phyloP scores from a whole-genome alignment of 37 sponge, comb jelly and placozoan genomes.

The Crambe crambe region DNA sequence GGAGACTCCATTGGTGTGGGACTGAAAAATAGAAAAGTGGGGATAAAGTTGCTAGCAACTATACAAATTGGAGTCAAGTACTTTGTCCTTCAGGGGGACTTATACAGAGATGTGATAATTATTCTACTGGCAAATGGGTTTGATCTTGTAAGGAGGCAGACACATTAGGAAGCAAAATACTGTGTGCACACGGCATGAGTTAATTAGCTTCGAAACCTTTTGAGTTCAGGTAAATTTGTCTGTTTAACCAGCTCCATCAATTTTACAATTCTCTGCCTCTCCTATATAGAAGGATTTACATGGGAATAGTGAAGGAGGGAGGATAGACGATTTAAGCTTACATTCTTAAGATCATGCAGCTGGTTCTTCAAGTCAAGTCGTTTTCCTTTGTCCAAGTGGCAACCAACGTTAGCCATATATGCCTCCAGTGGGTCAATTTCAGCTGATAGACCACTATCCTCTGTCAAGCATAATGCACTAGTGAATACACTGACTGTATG shows the following conservation, averaged over 20 bases:
- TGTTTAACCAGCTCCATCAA: conserved; percentile 57
- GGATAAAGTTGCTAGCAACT: too few species aligned
- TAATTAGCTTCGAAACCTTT: too few species aligned
- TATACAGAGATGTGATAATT: too few species aligned
- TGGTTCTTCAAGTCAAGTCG: conserved; percentile 45
- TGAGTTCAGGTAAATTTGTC: conserved; percentile 28
- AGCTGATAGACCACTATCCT: not conserved
- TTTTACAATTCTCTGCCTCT: conserved; percentile 59
- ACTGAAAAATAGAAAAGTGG: not conserved
- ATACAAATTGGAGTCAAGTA: too few species aligned
- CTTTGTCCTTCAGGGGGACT: too few species aligned
- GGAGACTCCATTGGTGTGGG: not conserved
- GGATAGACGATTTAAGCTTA: not conserved
- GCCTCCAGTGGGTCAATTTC: conserved; percentile 66
- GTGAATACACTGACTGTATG: not conserved
- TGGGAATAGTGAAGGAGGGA: not conserved
- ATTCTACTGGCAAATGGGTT: too few species aligned
- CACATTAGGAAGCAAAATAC: too few species aligned
- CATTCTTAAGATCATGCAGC: conserved; percentile 69
- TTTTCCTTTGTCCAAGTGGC: conserved; percentile 43
- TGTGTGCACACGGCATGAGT: too few species aligned
- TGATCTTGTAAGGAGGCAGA: too few species aligned
- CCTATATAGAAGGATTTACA: conserved; percentile 36
- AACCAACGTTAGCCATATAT: conserved; percentile 63
- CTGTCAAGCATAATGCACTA: too few species aligned